Evolutionary conservation across 1,140 invertebrate species (phyloP).

Genomic region (Pachyrhynchus sulphureomaculatus): DNA sequence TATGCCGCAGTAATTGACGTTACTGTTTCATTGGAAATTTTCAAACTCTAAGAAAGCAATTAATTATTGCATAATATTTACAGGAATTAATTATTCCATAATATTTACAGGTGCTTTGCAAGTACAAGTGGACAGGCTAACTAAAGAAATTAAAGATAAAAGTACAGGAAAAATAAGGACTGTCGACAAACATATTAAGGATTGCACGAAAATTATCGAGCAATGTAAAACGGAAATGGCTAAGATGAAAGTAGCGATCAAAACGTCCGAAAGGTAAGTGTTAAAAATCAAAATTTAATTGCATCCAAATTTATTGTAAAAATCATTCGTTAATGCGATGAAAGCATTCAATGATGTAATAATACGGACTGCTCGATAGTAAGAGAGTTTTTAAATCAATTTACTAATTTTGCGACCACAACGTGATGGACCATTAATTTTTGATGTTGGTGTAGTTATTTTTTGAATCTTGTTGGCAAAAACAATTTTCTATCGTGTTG

Average conservation of each 20-base stretch:
- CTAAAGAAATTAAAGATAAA: constrained; percentile 75
- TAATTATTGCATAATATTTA: no score
- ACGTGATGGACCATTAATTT: no score
- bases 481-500: no score
- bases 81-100: no score
- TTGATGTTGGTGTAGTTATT: no score
- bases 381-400: not conserved
- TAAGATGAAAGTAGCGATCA: constrained; percentile 78
- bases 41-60: no score
- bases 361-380: no score
- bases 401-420: no score
- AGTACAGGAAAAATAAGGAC: constrained; percentile 69
- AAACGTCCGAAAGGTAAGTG: constrained; percentile 70
- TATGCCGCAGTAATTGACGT: no score
- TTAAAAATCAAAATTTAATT: not conserved
- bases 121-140: constrained; percentile 65
- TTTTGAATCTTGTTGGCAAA: no score
- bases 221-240: constrained; percentile 72
- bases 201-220: constrained; percentile 67
- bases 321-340: not conserved
- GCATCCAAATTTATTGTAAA: not conserved
- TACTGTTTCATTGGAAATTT: no score
- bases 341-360: no score
- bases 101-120: constrained; percentile 41
- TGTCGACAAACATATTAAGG: constrained; percentile 71